A percentile compares a stretch with the other conserved stretches of the same genome.
These are phyloP conservation scores for Microchirus variegatus DNA, from an alignment of 2,797 vertebrate species.

Conservation along the genomic window DNA sequence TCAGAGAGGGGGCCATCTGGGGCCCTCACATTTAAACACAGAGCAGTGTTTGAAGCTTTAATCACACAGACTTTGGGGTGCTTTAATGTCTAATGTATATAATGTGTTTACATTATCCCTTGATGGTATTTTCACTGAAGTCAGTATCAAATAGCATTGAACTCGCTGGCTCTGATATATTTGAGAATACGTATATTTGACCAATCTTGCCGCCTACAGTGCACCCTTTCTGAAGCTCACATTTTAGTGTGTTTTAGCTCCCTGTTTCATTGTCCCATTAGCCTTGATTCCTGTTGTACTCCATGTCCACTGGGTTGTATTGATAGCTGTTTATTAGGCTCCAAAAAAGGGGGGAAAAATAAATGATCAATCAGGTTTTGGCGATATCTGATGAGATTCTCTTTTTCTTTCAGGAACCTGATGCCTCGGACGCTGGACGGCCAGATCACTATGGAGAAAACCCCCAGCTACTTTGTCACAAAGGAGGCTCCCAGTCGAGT, in stretches of 20 bases:
- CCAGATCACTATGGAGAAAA: constrained; percentile 97
- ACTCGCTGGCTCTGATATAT: not conserved
- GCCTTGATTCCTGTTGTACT: not conserved
- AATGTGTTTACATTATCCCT: constrained; percentile 44
- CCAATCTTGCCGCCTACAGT: not conserved
- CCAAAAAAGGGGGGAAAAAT: not conserved
- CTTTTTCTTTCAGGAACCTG: constrained; percentile 81
- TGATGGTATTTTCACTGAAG: constrained; percentile 19
- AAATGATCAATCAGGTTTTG: not conserved
- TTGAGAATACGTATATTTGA: not conserved
- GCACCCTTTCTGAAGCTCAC: not conserved
- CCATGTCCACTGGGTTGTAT: not conserved
- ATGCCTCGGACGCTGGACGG: constrained; percentile 93
- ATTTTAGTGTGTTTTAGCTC: not conserved
- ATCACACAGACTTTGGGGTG: constrained; percentile 45
- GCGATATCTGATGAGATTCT: constrained; percentile 8
- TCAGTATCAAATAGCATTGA: not conserved
- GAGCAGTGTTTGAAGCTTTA: constrained; percentile 45
- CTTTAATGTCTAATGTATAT: constrained; percentile 35
- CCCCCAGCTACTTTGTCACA: constrained; percentile 95
- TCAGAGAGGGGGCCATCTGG: constrained; percentile 35
- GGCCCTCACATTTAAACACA: constrained; percentile 48
- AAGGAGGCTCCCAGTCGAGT: constrained; percentile 89
- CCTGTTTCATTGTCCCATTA: constrained; percentile 2
- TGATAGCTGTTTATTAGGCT: not conserved